Conservation (phyloP, 2,113 vertebrate genomes). For the Irena cyanogastra region DNA sequence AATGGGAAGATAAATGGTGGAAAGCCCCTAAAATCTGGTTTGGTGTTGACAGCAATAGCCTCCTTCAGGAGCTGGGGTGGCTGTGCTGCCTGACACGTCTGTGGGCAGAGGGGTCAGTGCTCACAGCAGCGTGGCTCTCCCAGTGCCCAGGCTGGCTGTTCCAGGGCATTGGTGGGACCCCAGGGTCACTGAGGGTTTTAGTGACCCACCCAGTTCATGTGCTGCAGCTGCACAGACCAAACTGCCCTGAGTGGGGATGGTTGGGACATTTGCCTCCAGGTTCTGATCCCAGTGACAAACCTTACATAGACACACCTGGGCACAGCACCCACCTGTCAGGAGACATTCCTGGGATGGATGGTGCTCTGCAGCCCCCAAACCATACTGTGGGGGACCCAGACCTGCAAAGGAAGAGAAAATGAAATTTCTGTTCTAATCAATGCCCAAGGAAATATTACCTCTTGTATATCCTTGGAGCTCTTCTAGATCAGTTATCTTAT, state of each 20-base stretch:
- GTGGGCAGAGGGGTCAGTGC: not conserved
- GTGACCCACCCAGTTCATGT: not conserved
- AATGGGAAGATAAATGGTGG: not conserved
- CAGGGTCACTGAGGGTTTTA: not conserved
- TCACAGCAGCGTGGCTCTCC: fast-evolving
- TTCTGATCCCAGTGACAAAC: not conserved
- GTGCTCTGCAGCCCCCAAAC: not conserved
- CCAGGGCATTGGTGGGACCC: not conserved
- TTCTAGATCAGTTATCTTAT: not conserved
- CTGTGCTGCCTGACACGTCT: fast-evolving
- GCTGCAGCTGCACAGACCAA: not conserved
- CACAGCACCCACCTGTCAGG: not conserved
- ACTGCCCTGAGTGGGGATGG: fast-evolving
- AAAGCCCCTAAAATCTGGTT: not conserved
- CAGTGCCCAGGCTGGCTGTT: not conserved
- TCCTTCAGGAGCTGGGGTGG: not conserved
- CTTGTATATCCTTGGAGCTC: not conserved
- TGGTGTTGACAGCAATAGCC: not conserved
- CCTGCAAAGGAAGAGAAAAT: not conserved
- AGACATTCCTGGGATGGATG: not conserved
- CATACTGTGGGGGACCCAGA: not conserved
- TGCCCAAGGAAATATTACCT: not conserved
- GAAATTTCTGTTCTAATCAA: not conserved
- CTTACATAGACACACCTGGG: fast-evolving
- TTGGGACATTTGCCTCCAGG: not conserved